Conservation (phyloP, 2,888 invertebrate species). For the Cheilosia vernalis region DNA sequence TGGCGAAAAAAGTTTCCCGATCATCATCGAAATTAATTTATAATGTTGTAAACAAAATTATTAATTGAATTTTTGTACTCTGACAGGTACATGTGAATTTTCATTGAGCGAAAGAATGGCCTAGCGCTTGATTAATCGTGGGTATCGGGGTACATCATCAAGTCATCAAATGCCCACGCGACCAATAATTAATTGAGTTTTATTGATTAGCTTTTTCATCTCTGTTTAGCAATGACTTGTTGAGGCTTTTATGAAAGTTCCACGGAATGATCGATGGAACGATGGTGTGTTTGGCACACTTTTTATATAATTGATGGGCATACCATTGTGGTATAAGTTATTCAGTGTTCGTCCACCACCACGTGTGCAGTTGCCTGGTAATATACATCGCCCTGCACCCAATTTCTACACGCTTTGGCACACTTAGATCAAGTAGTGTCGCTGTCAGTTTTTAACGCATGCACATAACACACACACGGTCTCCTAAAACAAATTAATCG, state of each 20-base stretch:
- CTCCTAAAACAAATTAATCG: conserved; percentile 41
- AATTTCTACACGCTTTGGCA: background rate
- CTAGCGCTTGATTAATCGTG: conserved; percentile 59
- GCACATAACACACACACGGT: background rate
- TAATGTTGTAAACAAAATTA: conserved; percentile 62
- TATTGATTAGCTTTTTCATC: conserved; percentile 50
- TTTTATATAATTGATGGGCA: conserved; percentile 23
- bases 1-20: conserved; percentile 36
- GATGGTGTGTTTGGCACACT: conserved; percentile 49
- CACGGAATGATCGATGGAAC: conserved; percentile 51
- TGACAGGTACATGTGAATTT: conserved; percentile 66
- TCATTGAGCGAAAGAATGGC: conserved; percentile 37
- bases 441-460: conserved; percentile 27
- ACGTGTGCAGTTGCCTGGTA: background rate
- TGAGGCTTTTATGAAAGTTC: conserved; percentile 57
- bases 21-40: conserved; percentile 56
- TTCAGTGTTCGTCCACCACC: background rate
- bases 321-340: conserved; percentile 2
- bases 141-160: conserved; percentile 61
- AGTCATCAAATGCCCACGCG: conserved; percentile 67
- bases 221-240: conserved; percentile 31
- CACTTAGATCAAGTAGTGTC: conserved; percentile 8
- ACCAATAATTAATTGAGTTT: conserved; percentile 61
- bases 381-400: conserved; percentile 12
- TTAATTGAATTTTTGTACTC: conserved; percentile 69